Conservation (phyloP, 2,113 vertebrate species). For the Mystacornis crossleyi region DNA sequence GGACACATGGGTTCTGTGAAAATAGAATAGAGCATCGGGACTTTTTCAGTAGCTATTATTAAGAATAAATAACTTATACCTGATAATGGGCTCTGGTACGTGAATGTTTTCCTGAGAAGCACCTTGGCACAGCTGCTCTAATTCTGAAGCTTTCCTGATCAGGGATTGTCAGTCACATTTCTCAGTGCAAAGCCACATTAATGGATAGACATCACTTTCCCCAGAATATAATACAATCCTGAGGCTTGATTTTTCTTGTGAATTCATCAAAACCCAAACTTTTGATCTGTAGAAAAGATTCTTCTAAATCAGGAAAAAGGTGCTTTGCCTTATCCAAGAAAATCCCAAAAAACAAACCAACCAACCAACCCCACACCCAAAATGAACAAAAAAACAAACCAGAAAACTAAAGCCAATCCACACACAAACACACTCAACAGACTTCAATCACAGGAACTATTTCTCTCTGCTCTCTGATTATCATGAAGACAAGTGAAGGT, state of each 20-base stretch:
- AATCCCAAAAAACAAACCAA: not conserved
- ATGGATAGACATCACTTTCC: not conserved
- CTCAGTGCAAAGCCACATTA: not conserved
- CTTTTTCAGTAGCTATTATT: not conserved
- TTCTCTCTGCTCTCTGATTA: not conserved
- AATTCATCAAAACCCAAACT: not conserved
- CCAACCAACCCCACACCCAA: not conserved
- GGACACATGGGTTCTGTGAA: too few species aligned
- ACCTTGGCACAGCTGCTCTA: not conserved
- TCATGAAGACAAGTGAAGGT: not conserved
- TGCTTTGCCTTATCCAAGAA: not conserved
- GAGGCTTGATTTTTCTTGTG: not conserved
- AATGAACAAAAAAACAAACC: not conserved
- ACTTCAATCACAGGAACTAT: not conserved
- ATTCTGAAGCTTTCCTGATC: not conserved
- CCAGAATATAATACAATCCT: not conserved
- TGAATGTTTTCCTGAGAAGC: not conserved
- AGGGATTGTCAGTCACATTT: not conserved
- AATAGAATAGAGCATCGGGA: accelerated
- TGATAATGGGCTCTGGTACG: not conserved
- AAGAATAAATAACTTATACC: not conserved
- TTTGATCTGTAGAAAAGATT: not conserved
- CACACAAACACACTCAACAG: not conserved
- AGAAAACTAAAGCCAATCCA: not conserved
- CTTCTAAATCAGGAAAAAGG: not conserved